phyloP scores from a whole-genome alignment of 2,113 vertebrate species.

The Gymnocephalus cernua region DNA sequence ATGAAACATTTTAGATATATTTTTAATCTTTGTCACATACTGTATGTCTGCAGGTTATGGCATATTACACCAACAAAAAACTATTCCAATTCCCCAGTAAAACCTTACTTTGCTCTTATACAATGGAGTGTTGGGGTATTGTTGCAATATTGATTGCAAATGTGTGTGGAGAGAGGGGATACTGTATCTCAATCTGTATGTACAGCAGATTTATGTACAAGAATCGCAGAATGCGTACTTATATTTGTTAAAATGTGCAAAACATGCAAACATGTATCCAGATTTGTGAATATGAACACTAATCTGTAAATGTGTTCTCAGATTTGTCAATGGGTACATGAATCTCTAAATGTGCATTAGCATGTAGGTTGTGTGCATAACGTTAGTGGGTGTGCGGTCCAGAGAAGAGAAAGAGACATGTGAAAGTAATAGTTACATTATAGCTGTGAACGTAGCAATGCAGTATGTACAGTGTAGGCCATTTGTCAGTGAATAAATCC shows the following conservation, averaged over 20 bases:
- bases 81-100: constrained; percentile 5
- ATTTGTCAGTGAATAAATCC: too few relatives aligned
- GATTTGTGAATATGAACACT: too few relatives aligned
- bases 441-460: too few relatives aligned
- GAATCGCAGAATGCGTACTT: not conserved
- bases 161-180: not conserved
- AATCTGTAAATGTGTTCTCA: too few relatives aligned
- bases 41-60: not conserved
- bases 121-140: constrained; percentile 2
- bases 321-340: too few relatives aligned
- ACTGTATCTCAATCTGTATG: not conserved
- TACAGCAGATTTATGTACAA: not conserved
- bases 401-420: too few relatives aligned
- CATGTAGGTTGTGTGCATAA: too few relatives aligned
- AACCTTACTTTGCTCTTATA: constrained; percentile 26
- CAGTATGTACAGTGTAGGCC: too few relatives aligned
- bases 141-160: not conserved
- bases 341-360: too few relatives aligned
- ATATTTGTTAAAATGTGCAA: not conserved
- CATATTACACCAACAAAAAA: constrained; percentile 10
- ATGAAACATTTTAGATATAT: not conserved
- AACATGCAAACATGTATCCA: not conserved
- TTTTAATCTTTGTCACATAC: not conserved
- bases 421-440: too few relatives aligned
- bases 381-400: too few relatives aligned